Conservation (phyloP, 2,888 invertebrate genomes). For the Trypoxylon attenuatum region DNA sequence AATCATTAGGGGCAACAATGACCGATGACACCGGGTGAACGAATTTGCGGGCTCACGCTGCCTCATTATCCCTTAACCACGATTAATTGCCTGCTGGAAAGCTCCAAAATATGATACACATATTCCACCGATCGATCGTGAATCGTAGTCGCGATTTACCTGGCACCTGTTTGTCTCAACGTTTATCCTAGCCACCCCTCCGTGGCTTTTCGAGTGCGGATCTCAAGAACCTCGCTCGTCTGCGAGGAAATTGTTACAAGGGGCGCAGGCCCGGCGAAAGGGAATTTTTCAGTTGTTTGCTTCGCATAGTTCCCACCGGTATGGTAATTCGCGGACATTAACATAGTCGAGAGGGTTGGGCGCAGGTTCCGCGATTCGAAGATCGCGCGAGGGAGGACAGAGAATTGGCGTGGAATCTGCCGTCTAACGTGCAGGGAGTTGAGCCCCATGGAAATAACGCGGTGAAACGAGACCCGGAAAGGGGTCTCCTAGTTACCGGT, state of each 20-base stretch:
- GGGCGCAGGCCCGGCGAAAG: neutral
- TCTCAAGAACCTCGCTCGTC: no score
- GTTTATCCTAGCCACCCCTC: no score
- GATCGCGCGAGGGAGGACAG: constrained; percentile 9
- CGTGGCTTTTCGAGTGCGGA: no score
- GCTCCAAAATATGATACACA: no score
- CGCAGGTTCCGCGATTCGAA: constrained; percentile 15
- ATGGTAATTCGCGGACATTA: constrained; percentile 54
- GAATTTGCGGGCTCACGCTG: constrained; percentile 42
- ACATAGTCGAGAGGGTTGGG: constrained; percentile 33
- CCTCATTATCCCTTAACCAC: constrained; percentile 43
- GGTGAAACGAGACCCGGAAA: constrained; percentile 52
- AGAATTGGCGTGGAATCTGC: constrained; percentile 42
- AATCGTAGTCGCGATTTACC: no score
- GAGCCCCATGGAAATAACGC: constrained; percentile 61
- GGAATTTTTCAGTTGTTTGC: constrained; percentile 48
- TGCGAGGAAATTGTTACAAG: neutral
- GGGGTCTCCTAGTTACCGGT: constrained; percentile 60
- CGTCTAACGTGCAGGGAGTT: constrained; percentile 33
- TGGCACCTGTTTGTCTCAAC: no score
- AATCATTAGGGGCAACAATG: constrained; percentile 33
- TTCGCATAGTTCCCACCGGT: constrained; percentile 44
- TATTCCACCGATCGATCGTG: constrained; percentile 6
- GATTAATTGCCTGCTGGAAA: constrained; percentile 53
- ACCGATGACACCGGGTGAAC: constrained; percentile 39